Evolutionary conservation across 1,140 invertebrate species (phyloP).

Genomic region (Tetramorium alpestre): DNA sequence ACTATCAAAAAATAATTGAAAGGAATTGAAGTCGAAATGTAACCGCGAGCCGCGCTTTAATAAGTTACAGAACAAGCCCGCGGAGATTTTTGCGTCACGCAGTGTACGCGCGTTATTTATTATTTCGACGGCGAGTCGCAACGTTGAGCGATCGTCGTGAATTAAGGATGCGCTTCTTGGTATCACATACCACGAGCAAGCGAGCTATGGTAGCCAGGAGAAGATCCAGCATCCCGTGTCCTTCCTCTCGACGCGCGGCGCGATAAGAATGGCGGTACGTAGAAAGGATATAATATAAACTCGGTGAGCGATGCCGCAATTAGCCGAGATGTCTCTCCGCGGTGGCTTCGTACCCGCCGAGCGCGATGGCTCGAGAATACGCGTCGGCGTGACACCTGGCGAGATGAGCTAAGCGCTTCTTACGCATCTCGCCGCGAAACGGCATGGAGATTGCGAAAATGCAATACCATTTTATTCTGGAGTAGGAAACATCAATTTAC

Average conservation of each 20-base stretch:
- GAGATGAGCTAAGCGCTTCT: not conserved
- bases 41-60: constrained; percentile 19
- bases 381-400: constrained; percentile 34
- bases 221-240: constrained; percentile 7
- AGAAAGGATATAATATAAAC: constrained; percentile 68
- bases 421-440: not conserved
- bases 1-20: constrained; percentile 6
- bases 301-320: constrained; percentile 76
- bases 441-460: not conserved
- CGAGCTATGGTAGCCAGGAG: constrained; percentile 12
- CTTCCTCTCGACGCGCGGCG: constrained; percentile 20
- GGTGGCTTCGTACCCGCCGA: constrained; percentile 29
- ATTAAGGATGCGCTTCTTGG: constrained; percentile 72
- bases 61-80: constrained; percentile 16
- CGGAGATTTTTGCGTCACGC: constrained; percentile 35
- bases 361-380: constrained; percentile 21
- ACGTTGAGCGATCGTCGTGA: constrained; percentile 74
- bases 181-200: constrained; percentile 65
- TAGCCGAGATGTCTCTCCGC: constrained; percentile 70
- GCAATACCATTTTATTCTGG: not conserved
- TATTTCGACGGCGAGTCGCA: constrained; percentile 49
- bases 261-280: constrained; percentile 54
- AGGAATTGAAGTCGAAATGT: not conserved
- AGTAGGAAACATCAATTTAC: not conserved
- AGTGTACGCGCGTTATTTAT: constrained; percentile 66